These are phyloP conservation scores for Sciurus vulgaris DNA, from an alignment of 2,797 vertebrate species.

Conservation along the genomic window DNA sequence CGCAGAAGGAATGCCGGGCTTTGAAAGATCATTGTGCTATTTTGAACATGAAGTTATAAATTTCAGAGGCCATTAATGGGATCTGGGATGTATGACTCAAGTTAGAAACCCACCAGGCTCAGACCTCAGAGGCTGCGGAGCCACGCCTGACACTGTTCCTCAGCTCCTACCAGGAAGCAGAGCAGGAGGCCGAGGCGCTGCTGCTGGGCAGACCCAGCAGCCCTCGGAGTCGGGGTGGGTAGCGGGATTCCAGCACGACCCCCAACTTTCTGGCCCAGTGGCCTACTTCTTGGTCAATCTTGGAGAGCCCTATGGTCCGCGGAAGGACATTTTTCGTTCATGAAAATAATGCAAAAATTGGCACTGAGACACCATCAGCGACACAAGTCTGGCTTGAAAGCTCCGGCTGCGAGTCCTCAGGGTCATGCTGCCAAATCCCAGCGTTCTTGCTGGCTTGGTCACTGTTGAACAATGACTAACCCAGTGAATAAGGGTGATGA, in stretches of 20 bases:
- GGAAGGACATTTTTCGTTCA: not conserved
- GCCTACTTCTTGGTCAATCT: not conserved
- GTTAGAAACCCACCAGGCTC: not conserved
- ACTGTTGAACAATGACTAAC: slow-evolving; percentile 43
- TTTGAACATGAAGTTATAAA: slow-evolving; percentile 50
- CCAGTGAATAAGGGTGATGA: not conserved
- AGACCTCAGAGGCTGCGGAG: not conserved
- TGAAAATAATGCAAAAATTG: slow-evolving; percentile 7
- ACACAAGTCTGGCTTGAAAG: not conserved
- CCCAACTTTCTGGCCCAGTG: not conserved
- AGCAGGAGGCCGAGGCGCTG: too few relatives aligned
- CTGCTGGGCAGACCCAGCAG: too few relatives aligned
- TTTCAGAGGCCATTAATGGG: slow-evolving; percentile 54
- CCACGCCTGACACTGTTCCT: not conserved
- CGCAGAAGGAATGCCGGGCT: not conserved
- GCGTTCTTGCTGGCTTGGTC: not conserved
- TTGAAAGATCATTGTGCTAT: not conserved
- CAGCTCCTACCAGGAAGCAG: not conserved
- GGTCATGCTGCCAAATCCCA: slow-evolving; percentile 38
- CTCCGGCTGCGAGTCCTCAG: not conserved
- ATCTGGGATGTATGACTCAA: slow-evolving; percentile 67
- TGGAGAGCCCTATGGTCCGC: not conserved
- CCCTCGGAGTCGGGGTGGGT: not conserved
- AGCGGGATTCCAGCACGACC: not conserved
- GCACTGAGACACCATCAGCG: not conserved